Conservation (phyloP, 2,888 invertebrate genomes). For the Liposcelis brunnea region DNA sequence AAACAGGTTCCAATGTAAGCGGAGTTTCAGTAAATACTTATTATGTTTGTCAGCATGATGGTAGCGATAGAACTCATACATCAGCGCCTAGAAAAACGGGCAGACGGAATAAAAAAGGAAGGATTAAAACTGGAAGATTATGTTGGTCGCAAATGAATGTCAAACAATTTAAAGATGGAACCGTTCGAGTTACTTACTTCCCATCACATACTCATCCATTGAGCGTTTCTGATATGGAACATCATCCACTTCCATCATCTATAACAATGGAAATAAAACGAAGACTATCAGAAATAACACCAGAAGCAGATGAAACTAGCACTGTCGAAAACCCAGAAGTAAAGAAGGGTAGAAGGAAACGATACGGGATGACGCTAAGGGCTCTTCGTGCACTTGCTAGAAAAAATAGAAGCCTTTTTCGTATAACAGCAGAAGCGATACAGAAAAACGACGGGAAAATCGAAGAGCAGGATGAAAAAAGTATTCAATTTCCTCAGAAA, state of each 20-base stretch:
- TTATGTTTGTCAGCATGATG: slow-evolving; percentile 5
- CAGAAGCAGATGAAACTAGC: neutral
- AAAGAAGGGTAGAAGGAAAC: neutral
- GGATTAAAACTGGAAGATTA: slow-evolving; percentile 1
- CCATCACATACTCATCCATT: slow-evolving; percentile 6
- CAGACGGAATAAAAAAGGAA: slow-evolving; percentile 2
- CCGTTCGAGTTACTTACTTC: slow-evolving; percentile 4
- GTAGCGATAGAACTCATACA: neutral
- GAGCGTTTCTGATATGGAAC: neutral
- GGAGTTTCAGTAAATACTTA: slow-evolving; percentile 6
- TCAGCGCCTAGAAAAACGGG: slow-evolving; percentile 1
- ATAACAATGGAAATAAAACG: slow-evolving; percentile 4
- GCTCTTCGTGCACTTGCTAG: neutral
- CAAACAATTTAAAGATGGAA: slow-evolving; percentile 1
- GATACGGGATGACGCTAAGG: slow-evolving; percentile 1
- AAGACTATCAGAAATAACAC: neutral
- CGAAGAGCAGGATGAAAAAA: neutral
- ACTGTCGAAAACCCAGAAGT: neutral
- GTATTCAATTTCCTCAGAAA: neutral
- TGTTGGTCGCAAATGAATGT: slow-evolving; percentile 8
- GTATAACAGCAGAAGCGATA: slow-evolving; percentile 5
- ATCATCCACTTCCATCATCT: slow-evolving; percentile 4
- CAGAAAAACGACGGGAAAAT: neutral
- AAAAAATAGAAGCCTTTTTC: slow-evolving; percentile 2
- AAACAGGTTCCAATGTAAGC: slow-evolving; percentile 4